These are phyloP conservation scores for Glaucidium brasilianum DNA, from an alignment of 2,113 vertebrate genomes.

Conservation along the genomic window DNA sequence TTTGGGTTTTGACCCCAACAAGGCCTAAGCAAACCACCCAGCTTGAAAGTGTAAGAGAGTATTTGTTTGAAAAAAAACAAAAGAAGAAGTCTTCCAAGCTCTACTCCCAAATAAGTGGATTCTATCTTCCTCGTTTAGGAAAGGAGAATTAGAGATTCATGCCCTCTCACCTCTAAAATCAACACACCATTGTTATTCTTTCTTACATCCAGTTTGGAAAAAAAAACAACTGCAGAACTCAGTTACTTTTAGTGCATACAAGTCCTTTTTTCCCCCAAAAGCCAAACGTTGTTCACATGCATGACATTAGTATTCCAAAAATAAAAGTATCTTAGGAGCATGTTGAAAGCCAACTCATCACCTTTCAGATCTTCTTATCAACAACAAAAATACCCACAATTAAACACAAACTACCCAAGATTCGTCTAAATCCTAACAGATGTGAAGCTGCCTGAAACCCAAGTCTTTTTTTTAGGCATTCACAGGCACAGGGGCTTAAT, in stretches of 20 bases:
- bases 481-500: not conserved
- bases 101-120: not conserved
- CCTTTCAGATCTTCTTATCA: not conserved
- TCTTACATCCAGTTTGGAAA: not conserved
- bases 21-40: not conserved
- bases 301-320: not conserved
- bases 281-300: not conserved
- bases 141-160: not conserved
- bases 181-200: not conserved
- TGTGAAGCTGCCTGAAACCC: not conserved
- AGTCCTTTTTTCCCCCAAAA: not conserved
- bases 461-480: not conserved
- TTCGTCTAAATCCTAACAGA: constrained; percentile 17
- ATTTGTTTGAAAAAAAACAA: not conserved
- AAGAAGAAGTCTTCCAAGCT: not conserved
- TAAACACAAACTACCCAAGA: constrained; percentile 1
- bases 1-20: not conserved
- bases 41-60: not conserved
- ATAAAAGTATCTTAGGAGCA: not conserved
- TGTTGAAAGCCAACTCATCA: not conserved
- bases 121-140: not conserved
- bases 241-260: not conserved
- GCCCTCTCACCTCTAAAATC: not conserved
- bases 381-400: not conserved
- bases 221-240: not conserved